Conservation (phyloP, 2,888 invertebrate species). For the Meiosimyza platycephala region DNA sequence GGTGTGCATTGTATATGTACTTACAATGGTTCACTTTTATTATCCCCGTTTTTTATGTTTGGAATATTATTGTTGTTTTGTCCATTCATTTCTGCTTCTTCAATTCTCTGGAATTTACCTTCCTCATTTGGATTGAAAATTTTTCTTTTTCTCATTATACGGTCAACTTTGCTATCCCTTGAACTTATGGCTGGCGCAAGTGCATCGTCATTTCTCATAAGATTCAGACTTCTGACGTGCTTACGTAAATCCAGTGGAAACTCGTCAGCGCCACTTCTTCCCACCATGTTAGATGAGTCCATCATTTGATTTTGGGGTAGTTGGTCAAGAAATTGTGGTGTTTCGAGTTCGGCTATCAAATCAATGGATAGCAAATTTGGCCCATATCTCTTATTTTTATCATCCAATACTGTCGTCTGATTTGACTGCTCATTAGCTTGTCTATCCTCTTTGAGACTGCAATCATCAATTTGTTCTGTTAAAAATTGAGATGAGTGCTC, state of each 20-base stretch:
- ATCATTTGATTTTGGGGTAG: conserved; percentile 24
- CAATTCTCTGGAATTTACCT: no score
- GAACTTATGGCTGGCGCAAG: no score
- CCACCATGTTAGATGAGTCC: not conserved
- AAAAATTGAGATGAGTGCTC: conserved; percentile 26
- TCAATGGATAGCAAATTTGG: conserved; percentile 21
- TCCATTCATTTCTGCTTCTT: no score
- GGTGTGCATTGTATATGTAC: no score
- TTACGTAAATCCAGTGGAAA: not conserved
- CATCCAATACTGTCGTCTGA: not conserved
- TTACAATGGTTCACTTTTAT: no score
- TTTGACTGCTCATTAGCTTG: not conserved
- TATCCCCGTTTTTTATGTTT: no score
- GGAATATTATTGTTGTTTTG: no score
- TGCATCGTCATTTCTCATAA: no score
- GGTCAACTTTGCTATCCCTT: no score
- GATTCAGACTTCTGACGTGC: not conserved
- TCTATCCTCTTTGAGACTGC: conserved; percentile 6
- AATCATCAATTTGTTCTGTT: conserved; percentile 15
- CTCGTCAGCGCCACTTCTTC: no score
- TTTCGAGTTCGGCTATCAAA: conserved; percentile 18
- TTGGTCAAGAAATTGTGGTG: conserved; percentile 8
- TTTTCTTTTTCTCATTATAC: no score
- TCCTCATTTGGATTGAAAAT: no score
- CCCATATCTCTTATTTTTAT: not conserved